phyloP scores from a whole-genome alignment of 2,113 vertebrate genomes.

The Campylomormyrus numenius region DNA sequence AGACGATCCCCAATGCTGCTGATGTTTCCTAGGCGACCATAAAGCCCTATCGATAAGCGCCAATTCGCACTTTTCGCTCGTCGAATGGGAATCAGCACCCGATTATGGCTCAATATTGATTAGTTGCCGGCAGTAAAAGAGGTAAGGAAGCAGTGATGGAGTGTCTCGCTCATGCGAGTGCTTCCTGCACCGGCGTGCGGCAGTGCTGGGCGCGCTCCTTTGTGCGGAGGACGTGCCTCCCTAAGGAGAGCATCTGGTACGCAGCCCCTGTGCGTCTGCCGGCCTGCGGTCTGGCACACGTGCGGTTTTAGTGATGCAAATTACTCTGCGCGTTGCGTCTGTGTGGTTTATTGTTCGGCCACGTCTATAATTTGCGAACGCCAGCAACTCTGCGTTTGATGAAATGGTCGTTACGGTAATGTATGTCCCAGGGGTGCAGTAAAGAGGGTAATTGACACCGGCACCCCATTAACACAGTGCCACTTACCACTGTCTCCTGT shows the following conservation, averaged over 20 bases:
- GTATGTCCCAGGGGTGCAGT: constrained; percentile 43
- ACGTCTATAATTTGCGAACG: constrained; percentile 45
- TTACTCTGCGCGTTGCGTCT: neutral
- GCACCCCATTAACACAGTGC: constrained; percentile 36
- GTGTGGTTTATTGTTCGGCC: constrained; percentile 31
- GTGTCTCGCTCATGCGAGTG: constrained; percentile 15
- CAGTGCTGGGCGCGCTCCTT: constrained; percentile 34
- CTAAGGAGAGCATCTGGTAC: constrained; percentile 41
- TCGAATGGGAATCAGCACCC: neutral
- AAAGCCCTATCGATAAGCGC: neutral
- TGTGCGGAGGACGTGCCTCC: constrained; percentile 41
- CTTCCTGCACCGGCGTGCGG: constrained; percentile 30
- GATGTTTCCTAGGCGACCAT: neutral
- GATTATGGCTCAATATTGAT: neutral
- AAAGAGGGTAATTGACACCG: constrained; percentile 48
- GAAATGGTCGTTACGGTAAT: constrained; percentile 65
- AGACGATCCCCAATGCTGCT: neutral
- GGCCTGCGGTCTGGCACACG: constrained; percentile 14
- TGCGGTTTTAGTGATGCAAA: neutral
- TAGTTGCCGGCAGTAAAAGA: constrained; percentile 4
- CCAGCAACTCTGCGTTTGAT: constrained; percentile 50
- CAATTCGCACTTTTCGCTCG: neutral
- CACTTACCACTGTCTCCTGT: constrained; percentile 59
- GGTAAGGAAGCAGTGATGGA: constrained; percentile 4
- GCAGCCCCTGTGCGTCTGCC: constrained; percentile 30